Evolutionary conservation across 2,888 invertebrate genomes (phyloP), one percentile per base, ranked within the genome.

Genomic region (Agonopterix heracliana): DNA sequence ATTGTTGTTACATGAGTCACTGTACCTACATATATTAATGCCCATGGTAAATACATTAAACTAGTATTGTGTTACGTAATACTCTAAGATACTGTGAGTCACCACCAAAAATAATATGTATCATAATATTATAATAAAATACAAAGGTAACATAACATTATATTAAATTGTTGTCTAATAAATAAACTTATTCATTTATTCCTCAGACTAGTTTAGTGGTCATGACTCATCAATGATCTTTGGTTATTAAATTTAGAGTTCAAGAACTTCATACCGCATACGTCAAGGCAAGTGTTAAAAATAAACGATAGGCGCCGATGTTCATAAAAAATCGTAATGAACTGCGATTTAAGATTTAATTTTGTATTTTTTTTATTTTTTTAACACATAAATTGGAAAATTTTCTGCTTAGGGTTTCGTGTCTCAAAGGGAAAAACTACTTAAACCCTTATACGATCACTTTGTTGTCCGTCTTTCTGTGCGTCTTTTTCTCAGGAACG

Each of bases 1-100:
- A 26, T 26, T 26, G 17, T 17, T 17, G 26, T 26, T 26, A 26
- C 26, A 59, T 79, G 81, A 85, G 61, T 81, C 81, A 81, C 63
- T 59, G 57, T 64, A 63, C 26, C 5, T 26, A 26, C 26, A 26
- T 26, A 26, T 70, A 63, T 67, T 66, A 68, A 69, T 64, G 71
- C 71, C 64, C 68, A 66, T 67, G 60, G 73, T 76, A 41, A 9
- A 12, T 41, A 77, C 73, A 74, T 75, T 74, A 77, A 78, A 82
- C 81, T 73, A 70, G 75, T 80, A 80, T 84, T 81, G 74, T 84
- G 83, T 41, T 12, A 41, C 12, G 12, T 81, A 83, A 86, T 76
- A 68, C 70, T 58, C 66, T 66, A 66, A 61, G 63, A 66, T 63
- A 55, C 51, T 44, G 61, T 83, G 85, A 86, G 64, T 85, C 85